Conservation (phyloP, 1,140 invertebrate species). For the Drosophila asahinai region DNA sequence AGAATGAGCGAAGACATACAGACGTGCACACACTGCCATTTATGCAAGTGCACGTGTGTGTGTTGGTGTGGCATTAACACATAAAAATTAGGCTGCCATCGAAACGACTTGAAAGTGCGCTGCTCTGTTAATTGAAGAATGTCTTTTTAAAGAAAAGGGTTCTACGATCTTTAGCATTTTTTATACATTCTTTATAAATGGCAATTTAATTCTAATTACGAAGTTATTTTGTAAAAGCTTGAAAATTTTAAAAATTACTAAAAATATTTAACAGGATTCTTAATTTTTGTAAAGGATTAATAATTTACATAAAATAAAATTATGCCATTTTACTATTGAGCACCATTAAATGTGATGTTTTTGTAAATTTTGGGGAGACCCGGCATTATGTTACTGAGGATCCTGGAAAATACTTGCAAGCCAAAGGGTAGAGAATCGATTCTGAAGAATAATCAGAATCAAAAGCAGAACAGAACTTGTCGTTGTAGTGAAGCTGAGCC, state of each 20-base stretch:
- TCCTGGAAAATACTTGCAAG: slow-evolving; percentile 45
- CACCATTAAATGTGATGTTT: neutral
- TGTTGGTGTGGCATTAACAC: slow-evolving; percentile 43
- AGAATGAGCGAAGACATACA: slow-evolving; percentile 54
- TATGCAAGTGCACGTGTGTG: slow-evolving; percentile 32
- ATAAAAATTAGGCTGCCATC: slow-evolving; percentile 28
- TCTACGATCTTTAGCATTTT: too few species aligned
- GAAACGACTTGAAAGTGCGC: slow-evolving; percentile 23
- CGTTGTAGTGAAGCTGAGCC: slow-evolving; percentile 19
- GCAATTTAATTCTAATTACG: too few species aligned
- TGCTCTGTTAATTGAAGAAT: neutral
- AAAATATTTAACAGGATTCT: too few species aligned
- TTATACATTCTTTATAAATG: too few species aligned
- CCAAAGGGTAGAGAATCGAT: slow-evolving; percentile 2
- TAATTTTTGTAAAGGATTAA: neutral
- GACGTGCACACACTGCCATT: slow-evolving; percentile 28
- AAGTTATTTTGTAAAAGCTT: too few species aligned
- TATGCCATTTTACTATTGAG: neutral
- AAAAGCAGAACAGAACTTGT: slow-evolving; percentile 30
- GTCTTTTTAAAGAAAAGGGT: neutral
- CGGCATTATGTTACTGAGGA: neutral
- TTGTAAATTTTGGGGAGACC: neutral
- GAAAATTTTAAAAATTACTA: too few species aligned
- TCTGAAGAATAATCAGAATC: neutral
- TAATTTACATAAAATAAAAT: neutral